These are phyloP conservation scores for Saimiri boliviensis DNA, from an alignment of 2,113 vertebrate genomes.

Conservation along the genomic window DNA sequence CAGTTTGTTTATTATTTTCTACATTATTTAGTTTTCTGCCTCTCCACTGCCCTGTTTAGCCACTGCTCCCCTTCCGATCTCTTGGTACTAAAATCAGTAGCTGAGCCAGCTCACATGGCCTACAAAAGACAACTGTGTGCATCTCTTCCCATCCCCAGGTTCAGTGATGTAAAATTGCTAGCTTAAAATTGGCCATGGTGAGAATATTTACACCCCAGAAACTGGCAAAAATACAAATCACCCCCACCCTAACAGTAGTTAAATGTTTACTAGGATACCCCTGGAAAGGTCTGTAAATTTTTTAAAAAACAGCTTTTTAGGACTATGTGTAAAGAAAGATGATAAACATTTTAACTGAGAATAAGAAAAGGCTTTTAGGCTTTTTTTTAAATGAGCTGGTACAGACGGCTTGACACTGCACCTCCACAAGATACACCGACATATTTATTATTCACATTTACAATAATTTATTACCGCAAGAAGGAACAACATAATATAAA, in stretches of 20 bases:
- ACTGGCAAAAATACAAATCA: background rate
- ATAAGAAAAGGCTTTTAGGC: background rate
- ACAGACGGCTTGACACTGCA: background rate
- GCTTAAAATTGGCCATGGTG: background rate
- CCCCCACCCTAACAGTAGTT: background rate
- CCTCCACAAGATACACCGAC: background rate
- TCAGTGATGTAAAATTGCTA: background rate
- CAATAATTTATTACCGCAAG: background rate
- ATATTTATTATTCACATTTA: background rate
- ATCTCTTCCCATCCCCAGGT: background rate
- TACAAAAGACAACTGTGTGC: no score
- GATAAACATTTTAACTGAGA: background rate
- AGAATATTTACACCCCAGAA: background rate
- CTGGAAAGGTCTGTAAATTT: background rate
- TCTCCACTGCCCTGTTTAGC: background rate
- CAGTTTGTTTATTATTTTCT: background rate
- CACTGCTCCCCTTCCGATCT: background rate
- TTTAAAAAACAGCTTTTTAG: background rate
- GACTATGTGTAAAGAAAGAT: background rate
- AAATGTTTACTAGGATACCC: background rate
- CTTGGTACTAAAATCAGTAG: background rate
- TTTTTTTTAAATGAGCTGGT: background rate
- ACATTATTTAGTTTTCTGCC: background rate
- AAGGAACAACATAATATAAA: background rate
- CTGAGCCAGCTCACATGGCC: background rate